Base-by-base conservation (phyloP, 2,113 vertebrate species). In the Cebus imitator region DNA sequence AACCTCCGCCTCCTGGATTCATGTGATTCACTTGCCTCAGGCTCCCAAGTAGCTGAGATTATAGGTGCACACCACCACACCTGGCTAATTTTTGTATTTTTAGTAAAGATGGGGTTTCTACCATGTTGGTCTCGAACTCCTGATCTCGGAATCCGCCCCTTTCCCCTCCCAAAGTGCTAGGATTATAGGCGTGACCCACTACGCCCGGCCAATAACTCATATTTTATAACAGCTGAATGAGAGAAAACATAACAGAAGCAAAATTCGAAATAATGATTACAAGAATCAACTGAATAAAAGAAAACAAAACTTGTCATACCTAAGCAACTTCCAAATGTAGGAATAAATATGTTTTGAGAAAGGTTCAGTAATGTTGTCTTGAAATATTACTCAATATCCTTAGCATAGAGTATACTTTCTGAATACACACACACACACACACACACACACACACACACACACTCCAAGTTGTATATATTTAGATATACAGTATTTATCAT, bases 241-340 rank as follows among this genome's bases (percentile, higher is more conserved):
- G 80, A 96, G 6, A 83, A 72, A 95, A 35, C 0, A 95, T 4
- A 55, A 5, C 35, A 50, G 37, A 92, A 12, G 48, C 1, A 21
- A 97, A 87, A 86, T 48, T 37, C 48, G 91, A 96, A 95, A 0
- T 83, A 93, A 92, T 72, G 18, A 92, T 55, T 21, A 45, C 2
- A 17, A 86, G 0, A 79, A 84, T 35, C 58, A 80, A 84, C 40
- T 61, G 57, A 57, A 32, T 45, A 78, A 57, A 55, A 91, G 8
- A 55, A 25, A 79, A 72, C 4, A 75, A 72, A 18, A 90, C 80
- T 68, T 90, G n/a, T 83, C 40, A 50, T 90, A 3, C 61, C 2
- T 87, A 87, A 88, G 14, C 43, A 90, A 10, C 17, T 48, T 96
- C 4, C 18, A 97, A 52, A 89, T 82, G 55, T 2, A 16, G 87